Conservation (phyloP, 2,113 vertebrate genomes). For the Carlito syrichta region DNA sequence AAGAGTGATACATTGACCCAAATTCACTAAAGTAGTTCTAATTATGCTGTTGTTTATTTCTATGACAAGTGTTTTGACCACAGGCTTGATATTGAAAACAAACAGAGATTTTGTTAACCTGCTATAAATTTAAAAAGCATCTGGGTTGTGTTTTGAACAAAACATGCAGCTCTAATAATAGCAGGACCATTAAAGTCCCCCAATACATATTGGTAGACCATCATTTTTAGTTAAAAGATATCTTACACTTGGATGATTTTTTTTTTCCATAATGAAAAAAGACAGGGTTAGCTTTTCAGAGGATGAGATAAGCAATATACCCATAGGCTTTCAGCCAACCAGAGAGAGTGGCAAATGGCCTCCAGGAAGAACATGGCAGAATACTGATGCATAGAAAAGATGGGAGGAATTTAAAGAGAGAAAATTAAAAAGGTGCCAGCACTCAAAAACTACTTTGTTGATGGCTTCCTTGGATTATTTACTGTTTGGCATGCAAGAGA, state of each 20-base stretch:
- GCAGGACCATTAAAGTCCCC: not conserved
- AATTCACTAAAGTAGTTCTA: conserved; percentile 75
- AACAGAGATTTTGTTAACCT: conserved; percentile 39
- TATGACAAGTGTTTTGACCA: conserved; percentile 69
- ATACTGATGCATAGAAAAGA: not conserved
- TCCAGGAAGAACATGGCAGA: not conserved
- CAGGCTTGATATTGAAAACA: conserved; percentile 60
- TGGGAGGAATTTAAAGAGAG: not conserved
- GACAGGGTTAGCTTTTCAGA: not conserved
- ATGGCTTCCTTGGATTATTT: not conserved
- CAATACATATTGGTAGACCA: not conserved
- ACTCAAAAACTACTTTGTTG: not conserved
- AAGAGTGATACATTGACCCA: conserved; percentile 80
- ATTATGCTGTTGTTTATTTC: conserved; percentile 76
- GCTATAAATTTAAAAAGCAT: conserved; percentile 39
- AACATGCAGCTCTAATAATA: not conserved
- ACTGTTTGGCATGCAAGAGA: not conserved
- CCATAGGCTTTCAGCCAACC: not conserved
- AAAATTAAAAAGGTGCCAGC: not conserved
- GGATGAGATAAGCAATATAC: not conserved
- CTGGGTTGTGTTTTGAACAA: conserved; percentile 43
- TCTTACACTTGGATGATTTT: conserved; percentile 11
- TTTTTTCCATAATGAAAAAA: not conserved
- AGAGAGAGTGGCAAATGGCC: not conserved
- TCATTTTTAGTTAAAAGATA: not conserved